phyloP scores from a whole-genome alignment of 2,888 invertebrate genomes.

The Coenonympha arcania region DNA sequence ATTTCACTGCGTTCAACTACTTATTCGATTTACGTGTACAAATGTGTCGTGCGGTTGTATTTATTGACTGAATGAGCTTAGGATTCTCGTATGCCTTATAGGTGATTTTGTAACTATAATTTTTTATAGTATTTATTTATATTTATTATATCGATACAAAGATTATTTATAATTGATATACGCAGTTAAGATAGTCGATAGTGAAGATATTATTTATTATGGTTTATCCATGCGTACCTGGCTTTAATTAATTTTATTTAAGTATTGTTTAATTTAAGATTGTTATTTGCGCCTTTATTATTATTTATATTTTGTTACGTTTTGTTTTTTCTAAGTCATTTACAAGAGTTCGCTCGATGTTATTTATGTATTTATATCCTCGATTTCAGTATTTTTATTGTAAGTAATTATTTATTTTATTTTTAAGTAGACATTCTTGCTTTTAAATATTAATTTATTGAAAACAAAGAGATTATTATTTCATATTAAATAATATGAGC shows the following conservation, averaged over 20 bases:
- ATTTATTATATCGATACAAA: not conserved
- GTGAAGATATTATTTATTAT: slow-evolving; percentile 24
- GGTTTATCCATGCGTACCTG: slow-evolving; percentile 29
- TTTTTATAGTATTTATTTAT: not conserved
- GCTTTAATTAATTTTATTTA: slow-evolving; percentile 28
- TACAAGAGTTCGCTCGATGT: slow-evolving; percentile 7
- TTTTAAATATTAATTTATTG: slow-evolving; percentile 22
- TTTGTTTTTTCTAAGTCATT: slow-evolving; percentile 19
- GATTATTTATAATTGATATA: slow-evolving; percentile 18
- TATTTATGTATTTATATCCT: slow-evolving; percentile 15
- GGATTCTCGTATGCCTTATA: not conserved
- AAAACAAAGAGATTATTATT: slow-evolving; percentile 23
- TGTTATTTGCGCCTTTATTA: slow-evolving; percentile 12
- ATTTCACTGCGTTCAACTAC: slow-evolving; percentile 51
- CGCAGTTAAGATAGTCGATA: slow-evolving; percentile 20
- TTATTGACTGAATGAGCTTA: slow-evolving; percentile 42
- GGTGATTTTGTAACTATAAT: not conserved
- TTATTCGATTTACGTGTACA: slow-evolving; percentile 43
- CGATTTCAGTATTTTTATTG: slow-evolving; percentile 12
- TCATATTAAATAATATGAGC: slow-evolving; percentile 19
- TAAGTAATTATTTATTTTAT: slow-evolving; percentile 13
- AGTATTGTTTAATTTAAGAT: slow-evolving; percentile 19
- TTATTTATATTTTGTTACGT: slow-evolving; percentile 7
- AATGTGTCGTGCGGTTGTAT: slow-evolving; percentile 52
- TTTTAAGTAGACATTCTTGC: slow-evolving; percentile 7